Evolutionary conservation across 2,888 invertebrate species (phyloP).

Genomic region (Megastigmus dorsalis): DNA sequence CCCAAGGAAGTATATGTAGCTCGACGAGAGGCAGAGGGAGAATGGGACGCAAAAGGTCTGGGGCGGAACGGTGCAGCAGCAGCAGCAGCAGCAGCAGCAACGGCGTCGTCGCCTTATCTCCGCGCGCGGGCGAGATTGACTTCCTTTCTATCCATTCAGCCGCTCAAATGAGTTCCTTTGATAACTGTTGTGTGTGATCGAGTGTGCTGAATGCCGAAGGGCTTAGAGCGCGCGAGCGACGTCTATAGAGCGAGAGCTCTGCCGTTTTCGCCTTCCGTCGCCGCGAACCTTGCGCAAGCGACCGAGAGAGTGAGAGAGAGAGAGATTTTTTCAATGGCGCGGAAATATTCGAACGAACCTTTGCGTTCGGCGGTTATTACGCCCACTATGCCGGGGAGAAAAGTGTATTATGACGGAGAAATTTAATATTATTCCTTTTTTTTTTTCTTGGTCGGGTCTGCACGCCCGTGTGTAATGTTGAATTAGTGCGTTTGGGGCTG

Average conservation of each 20-base stretch:
- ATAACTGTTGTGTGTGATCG: conserved; percentile 74
- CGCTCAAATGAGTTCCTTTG: conserved; percentile 74
- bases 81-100: no score
- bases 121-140: conserved; percentile 73
- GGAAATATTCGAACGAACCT: conserved; percentile 38
- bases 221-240: conserved; percentile 65
- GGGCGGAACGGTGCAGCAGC: conserved; percentile 63
- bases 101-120: conserved; percentile 74
- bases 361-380: background rate
- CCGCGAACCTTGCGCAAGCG: no score
- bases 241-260: background rate
- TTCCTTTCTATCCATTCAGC: conserved; percentile 73
- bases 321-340: conserved; percentile 27
- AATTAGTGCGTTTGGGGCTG: background rate
- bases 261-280: background rate
- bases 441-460: no score
- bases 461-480: background rate
- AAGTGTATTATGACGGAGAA: background rate
- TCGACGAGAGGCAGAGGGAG: background rate
- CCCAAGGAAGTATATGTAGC: background rate
- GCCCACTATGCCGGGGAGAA: background rate
- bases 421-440: conserved; percentile 30
- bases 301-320: no score
- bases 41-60: conserved; percentile 36
- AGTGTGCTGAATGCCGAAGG: conserved; percentile 74